phyloP scores from a whole-genome alignment of 1,140 invertebrate genomes.

The Drosophila orosa region DNA sequence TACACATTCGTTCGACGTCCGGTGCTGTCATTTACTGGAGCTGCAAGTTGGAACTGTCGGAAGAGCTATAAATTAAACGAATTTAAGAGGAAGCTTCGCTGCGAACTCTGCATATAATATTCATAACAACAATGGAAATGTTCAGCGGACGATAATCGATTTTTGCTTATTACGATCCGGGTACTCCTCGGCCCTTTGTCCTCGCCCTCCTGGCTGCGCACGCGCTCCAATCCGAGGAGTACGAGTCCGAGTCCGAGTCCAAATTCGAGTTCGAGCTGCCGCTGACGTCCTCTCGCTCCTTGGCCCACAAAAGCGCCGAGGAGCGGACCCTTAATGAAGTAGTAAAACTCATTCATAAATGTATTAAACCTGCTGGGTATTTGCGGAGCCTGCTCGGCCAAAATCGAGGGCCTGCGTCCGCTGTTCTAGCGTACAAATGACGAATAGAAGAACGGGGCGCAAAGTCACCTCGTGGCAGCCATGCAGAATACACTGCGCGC shows the following conservation, averaged over 20 bases:
- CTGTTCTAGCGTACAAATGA: conserved; percentile 68
- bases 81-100: conserved; percentile 65
- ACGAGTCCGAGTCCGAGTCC: conserved; percentile 7
- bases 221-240: conserved; percentile 37
- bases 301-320: conserved; percentile 45
- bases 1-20: conserved; percentile 61
- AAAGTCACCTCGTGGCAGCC: conserved; percentile 32
- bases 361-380: conserved; percentile 68
- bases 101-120: conserved; percentile 72
- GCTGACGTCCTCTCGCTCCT: conserved; percentile 16
- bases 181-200: conserved; percentile 28
- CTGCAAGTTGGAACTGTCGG: conserved; percentile 54
- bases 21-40: conserved; percentile 54
- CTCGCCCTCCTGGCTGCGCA: conserved; percentile 50
- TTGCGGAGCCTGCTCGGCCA: conserved; percentile 49
- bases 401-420: conserved; percentile 48
- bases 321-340: conserved; percentile 80
- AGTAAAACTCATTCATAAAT: conserved; percentile 84
- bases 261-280: conserved; percentile 4
- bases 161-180: conserved; percentile 82
- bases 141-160: conserved; percentile 82
- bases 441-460: conserved; percentile 71
- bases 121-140: conserved; percentile 82
- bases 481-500: conserved; percentile 13
- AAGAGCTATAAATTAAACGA: conserved; percentile 83